These are phyloP conservation scores for Microplitis deprimator DNA, from an alignment of 2,888 invertebrate genomes.

Conservation along the genomic window DNA sequence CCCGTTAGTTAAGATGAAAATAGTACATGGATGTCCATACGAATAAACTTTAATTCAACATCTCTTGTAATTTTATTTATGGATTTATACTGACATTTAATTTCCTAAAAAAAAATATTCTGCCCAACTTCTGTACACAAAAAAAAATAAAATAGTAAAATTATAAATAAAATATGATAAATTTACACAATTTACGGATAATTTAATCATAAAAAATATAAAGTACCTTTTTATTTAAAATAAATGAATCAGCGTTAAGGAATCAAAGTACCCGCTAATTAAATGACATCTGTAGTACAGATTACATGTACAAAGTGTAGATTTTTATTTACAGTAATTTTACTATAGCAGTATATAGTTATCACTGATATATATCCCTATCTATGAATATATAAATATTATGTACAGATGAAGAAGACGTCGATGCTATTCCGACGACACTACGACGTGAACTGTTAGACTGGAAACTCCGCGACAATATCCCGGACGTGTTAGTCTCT, in stretches of 20 bases:
- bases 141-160: background rate
- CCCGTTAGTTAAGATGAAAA: conserved; percentile 63
- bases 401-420: conserved; percentile 34
- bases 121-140: background rate
- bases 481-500: conserved; percentile 65
- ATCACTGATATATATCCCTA: background rate
- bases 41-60: background rate
- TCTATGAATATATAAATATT: too few relatives aligned
- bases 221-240: background rate
- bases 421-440: conserved; percentile 64
- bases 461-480: conserved; percentile 67
- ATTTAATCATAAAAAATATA: background rate
- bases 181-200: background rate
- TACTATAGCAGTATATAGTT: background rate
- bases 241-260: background rate
- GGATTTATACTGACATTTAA: conserved; percentile 54
- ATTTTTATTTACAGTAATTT: background rate
- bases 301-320: too few relatives aligned
- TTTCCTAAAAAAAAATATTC: conserved; percentile 55
- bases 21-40: conserved; percentile 56
- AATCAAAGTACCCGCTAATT: too few relatives aligned
- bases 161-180: background rate
- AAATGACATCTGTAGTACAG: too few relatives aligned
- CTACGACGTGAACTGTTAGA: conserved; percentile 68
- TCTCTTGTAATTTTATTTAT: conserved; percentile 12